Base-by-base conservation (phyloP, 2,113 vertebrate species). In the Callipepla californica region DNA sequence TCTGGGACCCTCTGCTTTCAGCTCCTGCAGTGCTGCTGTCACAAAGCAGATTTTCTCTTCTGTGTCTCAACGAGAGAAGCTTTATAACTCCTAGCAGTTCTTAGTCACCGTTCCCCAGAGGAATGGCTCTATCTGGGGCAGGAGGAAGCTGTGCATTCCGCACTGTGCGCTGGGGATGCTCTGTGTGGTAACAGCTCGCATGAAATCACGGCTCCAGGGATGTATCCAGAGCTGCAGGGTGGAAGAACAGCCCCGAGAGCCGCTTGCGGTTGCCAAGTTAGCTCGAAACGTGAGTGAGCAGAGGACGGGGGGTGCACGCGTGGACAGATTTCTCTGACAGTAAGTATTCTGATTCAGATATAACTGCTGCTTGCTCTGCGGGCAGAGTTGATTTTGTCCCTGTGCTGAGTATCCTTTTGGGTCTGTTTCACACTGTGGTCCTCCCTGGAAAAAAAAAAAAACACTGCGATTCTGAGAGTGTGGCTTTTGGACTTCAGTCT, bases 1-100 rank as follows among this genome's bases (percentile, higher is more conserved):
- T 0, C 4, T 74, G 74, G 87, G 78, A 77, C 87, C 89, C 80
- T 82, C 58, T 1, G 42, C 50, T 70, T 91, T 89, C 66, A 91
- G 30, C 81, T 85, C 91, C 81, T 0, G 3, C 91, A 67, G 63
- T 55, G 7, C 91, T 55, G 8, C 91, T 95, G 93, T 67, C 91
- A 89, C 91, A 94, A 85, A 94, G 94, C 85, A 94, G 81, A 93
- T 95, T 96, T 95, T 85, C 81, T 72, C 57, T 82, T 85, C 89
- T 2, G 4, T 0, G 0, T 77, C 87, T 91, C 93, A 87, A 38
- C 75, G 16, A 90, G 91, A 77, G 91, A 89, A 93, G 96, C 69
- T 94, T 80, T 87, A 91, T 87, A 91, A 67, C 47, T 96, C 87
- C 85, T 85, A 91, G 91, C 87, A 65, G 17, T 66, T 55, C 68